phyloP scores from a whole-genome alignment of 1,140 invertebrate species.

The Drosophila tsacasi region DNA sequence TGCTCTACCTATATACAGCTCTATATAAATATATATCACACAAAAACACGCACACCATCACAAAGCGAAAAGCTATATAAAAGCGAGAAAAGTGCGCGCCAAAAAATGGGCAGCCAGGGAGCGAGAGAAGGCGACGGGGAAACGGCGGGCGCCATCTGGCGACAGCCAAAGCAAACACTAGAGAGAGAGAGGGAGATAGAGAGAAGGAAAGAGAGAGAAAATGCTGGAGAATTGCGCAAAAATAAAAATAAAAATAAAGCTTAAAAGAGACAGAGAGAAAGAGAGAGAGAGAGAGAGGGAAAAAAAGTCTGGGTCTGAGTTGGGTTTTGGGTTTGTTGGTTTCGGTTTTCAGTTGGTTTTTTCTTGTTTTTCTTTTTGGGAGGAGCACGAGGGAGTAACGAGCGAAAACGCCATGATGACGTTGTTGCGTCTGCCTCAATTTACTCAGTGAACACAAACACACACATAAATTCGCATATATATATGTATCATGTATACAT shows the following conservation, averaged over 20 bases:
- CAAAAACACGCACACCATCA: constrained; percentile 31
- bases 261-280: constrained; percentile 25
- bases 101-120: constrained; percentile 40
- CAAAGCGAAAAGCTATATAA: constrained; percentile 33
- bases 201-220: constrained; percentile 5
- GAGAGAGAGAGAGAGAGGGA: background rate
- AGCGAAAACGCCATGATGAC: constrained; percentile 47
- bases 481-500: background rate
- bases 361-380: constrained; percentile 15
- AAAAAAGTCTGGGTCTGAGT: constrained; percentile 36
- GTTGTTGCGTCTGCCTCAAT: constrained; percentile 51
- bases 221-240: constrained; percentile 49
- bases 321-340: constrained; percentile 47
- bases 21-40: constrained; percentile 33
- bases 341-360: constrained; percentile 53
- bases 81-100: constrained; percentile 46
- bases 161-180: constrained; percentile 44
- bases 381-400: constrained; percentile 19
- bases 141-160: constrained; percentile 66
- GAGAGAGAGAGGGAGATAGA: constrained; percentile 1
- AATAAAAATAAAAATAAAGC: constrained; percentile 59
- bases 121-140: background rate
- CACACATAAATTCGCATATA: constrained; percentile 10
- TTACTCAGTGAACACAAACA: constrained; percentile 24
- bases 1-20: constrained; percentile 28